Evolutionary conservation across 2,797 vertebrate genomes (phyloP), one percentile per base, ranked within the genome.

Genomic region (Eulemur mongoz): DNA sequence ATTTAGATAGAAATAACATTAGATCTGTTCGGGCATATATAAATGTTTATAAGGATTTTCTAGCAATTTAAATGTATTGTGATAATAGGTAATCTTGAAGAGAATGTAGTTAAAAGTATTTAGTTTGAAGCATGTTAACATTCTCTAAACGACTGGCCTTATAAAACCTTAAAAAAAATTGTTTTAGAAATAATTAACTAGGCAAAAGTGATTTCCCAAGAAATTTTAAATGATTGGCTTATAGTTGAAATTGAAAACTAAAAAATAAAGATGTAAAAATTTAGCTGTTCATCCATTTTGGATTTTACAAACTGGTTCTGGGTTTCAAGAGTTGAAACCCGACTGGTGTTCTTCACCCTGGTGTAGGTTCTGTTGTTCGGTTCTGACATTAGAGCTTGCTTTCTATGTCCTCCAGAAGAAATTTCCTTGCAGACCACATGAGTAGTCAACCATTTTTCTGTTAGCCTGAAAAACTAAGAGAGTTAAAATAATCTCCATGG

Each of bases 31-130:
- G 17, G 25, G n/a, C 52, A 57, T 79, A 59, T 35, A 35, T 87
- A 92, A 87, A 84, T 27, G 10, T 89, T 93, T 91, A 89, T 27
- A 89, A 82, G 43, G 52, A 91, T 95, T 95, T 93, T 88, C 86
- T 61, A 50, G 22, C 40, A 81, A 70, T 82, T 84, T 59, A 38
- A 92, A 87, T n/a, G 8, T 27, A 38, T 27, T 73, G 12, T 81
- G 84, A 50, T 78, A 88, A 50, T 43, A 67, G 43, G 48, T 48
- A 63, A 12, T 8, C 57, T 67, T 38, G 50, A 89, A 82, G 48
- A 89, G 30, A 45, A 61, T 85, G 25, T 40, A 82, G 8, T 91
- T 86, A 63, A 86, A 35, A 5, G 0, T 69, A 67, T 84, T 80
- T n/a, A 20, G 4, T 38, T 8, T 35, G 18, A 84, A n/a, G 14